Base-by-base conservation (phyloP, 2,888 invertebrate species). In the Acrobasis suavella region DNA sequence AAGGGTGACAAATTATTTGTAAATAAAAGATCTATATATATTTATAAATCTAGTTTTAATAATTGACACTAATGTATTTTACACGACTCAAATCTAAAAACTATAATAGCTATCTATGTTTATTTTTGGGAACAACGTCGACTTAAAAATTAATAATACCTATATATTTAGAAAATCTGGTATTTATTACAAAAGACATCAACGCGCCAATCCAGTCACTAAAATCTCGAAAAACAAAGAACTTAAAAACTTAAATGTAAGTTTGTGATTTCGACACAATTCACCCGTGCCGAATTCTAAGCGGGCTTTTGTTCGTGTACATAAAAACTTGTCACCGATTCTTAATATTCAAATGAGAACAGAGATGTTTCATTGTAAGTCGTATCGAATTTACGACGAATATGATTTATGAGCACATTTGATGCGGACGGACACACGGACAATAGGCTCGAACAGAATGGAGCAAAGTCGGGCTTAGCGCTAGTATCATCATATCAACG, bases 351-450 rank as follows among this genome's bases (percentile, higher is more conserved):
- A 88, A 87, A 89, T 86, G 86, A 79, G 87, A 87, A 89, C 86
- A 88, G 83, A 86, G 83, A 86, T 86, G 81, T 78, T 80, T 87
- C 89, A 86, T 91, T 91, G 91, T 90, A 85, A 83, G 81, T 85
- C 83, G 86, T 79, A 86, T 87, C 85, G 89, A 88, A 91, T 90
- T 91, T 91, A 91, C 85, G 89, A 87, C 86, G 82, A 83, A 87
- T 89, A 91, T 92, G 91, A 92, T 92, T 91, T 91, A 92, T 80
- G 85, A 76, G 73, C 87, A 81, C 83, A 81, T 88, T 87, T 87
- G 90, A 91, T 89, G 89, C 86, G 87, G 88, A 88, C 85, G 87
- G 89, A 89, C 89, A 82, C 79, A 78, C 85, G 83, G 80, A 82
- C 91, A 91, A 91, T 89, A 81, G 86, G 75, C 79, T 32, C 8